Conservation (phyloP, 30 jellyfish, hydroid and myxozoan species). For the Cassiopea xamachana region DNA sequence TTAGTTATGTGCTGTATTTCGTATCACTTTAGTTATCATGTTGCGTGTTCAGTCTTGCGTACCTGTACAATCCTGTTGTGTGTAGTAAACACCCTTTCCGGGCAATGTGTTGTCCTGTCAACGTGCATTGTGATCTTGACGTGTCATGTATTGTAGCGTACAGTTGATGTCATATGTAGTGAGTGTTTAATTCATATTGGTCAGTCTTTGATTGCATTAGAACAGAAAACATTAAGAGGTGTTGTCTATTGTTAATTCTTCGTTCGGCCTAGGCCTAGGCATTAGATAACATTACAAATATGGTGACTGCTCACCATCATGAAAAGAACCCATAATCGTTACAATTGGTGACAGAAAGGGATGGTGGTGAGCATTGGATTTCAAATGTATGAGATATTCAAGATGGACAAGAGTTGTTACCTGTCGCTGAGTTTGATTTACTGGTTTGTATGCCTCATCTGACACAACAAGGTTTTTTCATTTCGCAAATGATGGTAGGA, state of each 20-base stretch:
- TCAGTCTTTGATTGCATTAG: background rate
- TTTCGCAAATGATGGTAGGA: background rate
- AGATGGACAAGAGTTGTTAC: background rate
- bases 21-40: too few species aligned
- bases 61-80: too few species aligned
- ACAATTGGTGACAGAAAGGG: background rate
- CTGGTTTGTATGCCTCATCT: background rate
- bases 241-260: background rate
- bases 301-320: background rate
- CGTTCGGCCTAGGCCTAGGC: background rate
- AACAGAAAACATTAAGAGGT: background rate
- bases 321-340: background rate
- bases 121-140: too few species aligned
- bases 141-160: too few species aligned
- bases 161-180: too few species aligned
- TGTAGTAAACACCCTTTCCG: too few species aligned
- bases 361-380: background rate
- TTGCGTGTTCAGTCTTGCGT: too few species aligned
- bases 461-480: background rate
- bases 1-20: too few species aligned
- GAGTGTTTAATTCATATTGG: too few species aligned
- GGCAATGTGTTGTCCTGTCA: too few species aligned
- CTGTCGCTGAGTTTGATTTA: background rate
- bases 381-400: background rate
- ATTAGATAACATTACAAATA: background rate